A percentile compares a stretch with the other conserved stretches of the same genome.
phyloP scores from a whole-genome alignment of 2,888 invertebrate genomes.

The Petrolisthes manimaculis region DNA sequence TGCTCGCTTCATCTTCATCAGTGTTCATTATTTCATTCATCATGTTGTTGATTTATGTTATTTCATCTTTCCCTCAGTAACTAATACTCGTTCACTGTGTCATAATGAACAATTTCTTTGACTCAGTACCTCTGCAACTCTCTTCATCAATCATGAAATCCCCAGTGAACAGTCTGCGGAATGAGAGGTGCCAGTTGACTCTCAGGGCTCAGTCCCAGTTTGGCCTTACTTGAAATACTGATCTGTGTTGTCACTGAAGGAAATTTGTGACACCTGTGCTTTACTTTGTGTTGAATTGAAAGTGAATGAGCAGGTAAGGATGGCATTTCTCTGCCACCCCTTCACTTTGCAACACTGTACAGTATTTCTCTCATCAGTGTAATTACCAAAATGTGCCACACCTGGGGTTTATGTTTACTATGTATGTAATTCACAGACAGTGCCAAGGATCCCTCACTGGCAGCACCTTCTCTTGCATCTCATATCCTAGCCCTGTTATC shows the following conservation, averaged over 20 bases:
- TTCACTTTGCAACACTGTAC: neutral
- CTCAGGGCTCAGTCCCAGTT: too few relatives aligned
- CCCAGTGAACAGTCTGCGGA: neutral
- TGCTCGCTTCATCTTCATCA: slow-evolving; percentile 14
- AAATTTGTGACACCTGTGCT: neutral
- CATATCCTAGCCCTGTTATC: neutral
- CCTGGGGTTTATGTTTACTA: slow-evolving; percentile 12
- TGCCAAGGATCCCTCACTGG: slow-evolving; percentile 30
- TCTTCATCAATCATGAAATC: neutral
- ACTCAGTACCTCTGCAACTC: neutral
- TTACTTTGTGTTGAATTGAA: neutral
- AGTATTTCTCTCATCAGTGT: neutral
- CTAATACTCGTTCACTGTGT: slow-evolving; percentile 6
- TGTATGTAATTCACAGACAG: neutral
- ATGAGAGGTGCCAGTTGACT: neutral
- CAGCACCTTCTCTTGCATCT: neutral
- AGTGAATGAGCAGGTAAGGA: neutral
- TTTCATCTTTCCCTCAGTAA: slow-evolving; percentile 12
- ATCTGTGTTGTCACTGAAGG: neutral
- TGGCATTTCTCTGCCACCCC: too few relatives aligned
- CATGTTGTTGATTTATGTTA: slow-evolving; percentile 6
- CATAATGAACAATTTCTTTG: neutral
- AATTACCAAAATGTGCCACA: slow-evolving; percentile 28
- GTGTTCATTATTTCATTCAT: slow-evolving; percentile 11
- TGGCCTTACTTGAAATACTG: neutral